Evolutionary conservation across 2,113 vertebrate genomes (phyloP), one percentile per base, ranked within the genome.

Genomic region (Machaerirhynchus nigripectus): DNA sequence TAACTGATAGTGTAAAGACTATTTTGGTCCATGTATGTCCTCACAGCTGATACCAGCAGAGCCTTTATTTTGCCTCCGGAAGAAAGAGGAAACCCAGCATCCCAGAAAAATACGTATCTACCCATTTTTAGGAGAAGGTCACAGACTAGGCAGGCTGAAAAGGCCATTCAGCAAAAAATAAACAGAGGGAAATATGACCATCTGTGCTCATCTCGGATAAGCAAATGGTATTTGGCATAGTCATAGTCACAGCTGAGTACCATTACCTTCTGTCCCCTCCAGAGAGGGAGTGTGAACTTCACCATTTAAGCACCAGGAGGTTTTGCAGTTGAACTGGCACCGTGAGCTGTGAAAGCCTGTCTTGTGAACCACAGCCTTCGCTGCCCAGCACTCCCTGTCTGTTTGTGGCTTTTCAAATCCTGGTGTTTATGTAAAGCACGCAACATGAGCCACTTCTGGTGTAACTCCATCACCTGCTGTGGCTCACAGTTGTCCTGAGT

Each of bases 91-190:
- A 86, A 77, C 18, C 30, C 74, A 52, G 7, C 31, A 63, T 59
- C 56, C 28, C 49, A 55, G 30, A 31, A 85, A 93, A 93, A 82
- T 23, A 35, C 0, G 0, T 44, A 50, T 53, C 76, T 90, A 52
- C 68, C 20, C 84, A 20, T 89, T 96, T 96, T 93, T 65, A 81
- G 85, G 90, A 93, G 93, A 94, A 86, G 96, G 96, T 97, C 96
- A 95, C 84, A 87, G 80, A 85, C 57, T 94, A 94, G 91, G 96
- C 95, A 96, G 76, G 46, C 80, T 89, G 94, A 95, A 97, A 97
- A 97, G 96, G 95, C 95, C 95, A 96, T 81, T 89, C 94, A 95
- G 85, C 95, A 97, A 95, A 95, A 95, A 95, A 88, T 82, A 97
- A 97, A 96, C 76, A 94, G 92, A 92, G 93, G 76, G 83, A 95